Conservation (phyloP, 2,888 invertebrate genomes). For the Poecilobothrus nobilitatus region DNA sequence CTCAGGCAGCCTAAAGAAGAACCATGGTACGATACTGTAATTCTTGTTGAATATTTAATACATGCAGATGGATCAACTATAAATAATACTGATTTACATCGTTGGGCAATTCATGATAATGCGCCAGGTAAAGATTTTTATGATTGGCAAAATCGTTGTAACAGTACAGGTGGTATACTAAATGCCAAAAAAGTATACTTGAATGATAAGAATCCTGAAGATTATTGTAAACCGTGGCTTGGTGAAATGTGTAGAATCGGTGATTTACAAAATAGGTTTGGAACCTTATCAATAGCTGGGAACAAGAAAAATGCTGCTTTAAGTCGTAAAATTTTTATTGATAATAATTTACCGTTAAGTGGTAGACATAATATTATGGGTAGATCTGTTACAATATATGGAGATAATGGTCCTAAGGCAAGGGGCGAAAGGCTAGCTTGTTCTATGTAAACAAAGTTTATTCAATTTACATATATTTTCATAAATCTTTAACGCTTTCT, state of each 20-base stretch:
- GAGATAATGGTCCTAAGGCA: slow-evolving; percentile 78
- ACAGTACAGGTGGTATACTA: slow-evolving; percentile 66
- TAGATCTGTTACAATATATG: slow-evolving; percentile 77
- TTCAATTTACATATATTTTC: slow-evolving; percentile 10
- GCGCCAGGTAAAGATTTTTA: slow-evolving; percentile 81
- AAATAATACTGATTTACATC: slow-evolving; percentile 64
- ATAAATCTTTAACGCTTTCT: slow-evolving; percentile 17
- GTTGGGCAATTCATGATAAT: slow-evolving; percentile 75
- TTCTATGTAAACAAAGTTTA: slow-evolving; percentile 55
- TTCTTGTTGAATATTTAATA: slow-evolving; percentile 73
- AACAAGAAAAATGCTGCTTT: slow-evolving; percentile 56
- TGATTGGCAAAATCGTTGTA: slow-evolving; percentile 78
- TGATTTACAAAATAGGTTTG: slow-evolving; percentile 65
- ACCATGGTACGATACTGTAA: slow-evolving; percentile 75
- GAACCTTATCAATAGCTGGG: slow-evolving; percentile 65
- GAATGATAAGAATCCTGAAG: slow-evolving; percentile 51
- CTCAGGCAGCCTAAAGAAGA: slow-evolving; percentile 72
- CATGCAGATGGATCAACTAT: slow-evolving; percentile 77
- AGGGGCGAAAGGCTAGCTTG: slow-evolving; percentile 84
- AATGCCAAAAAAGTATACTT: slow-evolving; percentile 69
- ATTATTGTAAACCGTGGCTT: slow-evolving; percentile 50
- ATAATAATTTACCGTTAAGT: slow-evolving; percentile 63
- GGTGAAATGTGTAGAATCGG: slow-evolving; percentile 64
- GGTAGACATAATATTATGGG: slow-evolving; percentile 64
- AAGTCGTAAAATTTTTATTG: slow-evolving; percentile 71